phyloP scores from a whole-genome alignment of 2,888 invertebrate species.

The Minunthozetes semirufus region DNA sequence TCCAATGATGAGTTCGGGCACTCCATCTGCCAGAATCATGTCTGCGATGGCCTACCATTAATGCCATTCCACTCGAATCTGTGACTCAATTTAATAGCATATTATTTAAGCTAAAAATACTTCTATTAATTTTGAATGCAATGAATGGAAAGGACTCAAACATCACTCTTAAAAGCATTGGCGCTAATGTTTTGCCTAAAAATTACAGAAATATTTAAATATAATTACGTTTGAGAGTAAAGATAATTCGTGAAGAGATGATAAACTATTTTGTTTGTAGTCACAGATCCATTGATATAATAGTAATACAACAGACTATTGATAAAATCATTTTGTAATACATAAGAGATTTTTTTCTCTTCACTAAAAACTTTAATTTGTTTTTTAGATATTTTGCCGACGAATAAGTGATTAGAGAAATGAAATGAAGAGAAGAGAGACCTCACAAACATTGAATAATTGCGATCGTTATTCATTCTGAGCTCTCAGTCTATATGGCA shows the following conservation, averaged over 20 bases:
- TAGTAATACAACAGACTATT: neutral
- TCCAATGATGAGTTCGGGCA: neutral
- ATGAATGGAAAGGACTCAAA: neutral
- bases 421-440: neutral
- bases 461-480: constrained; percentile 11
- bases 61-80: neutral
- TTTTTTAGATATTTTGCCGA: neutral
- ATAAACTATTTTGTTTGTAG: neutral
- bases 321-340: neutral
- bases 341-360: neutral
- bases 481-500: neutral
- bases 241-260: constrained; percentile 11
- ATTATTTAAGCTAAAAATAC: constrained; percentile 7
- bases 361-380: neutral
- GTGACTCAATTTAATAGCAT: constrained; percentile 24
- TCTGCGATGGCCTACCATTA: too few relatives aligned
- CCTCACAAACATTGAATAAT: constrained; percentile 26
- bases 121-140: neutral
- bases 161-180: neutral
- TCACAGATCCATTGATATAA: neutral
- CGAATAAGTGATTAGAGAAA: constrained; percentile 13
- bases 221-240: neutral
- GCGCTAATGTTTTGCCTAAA: neutral
- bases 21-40: neutral
- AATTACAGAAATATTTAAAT: neutral